Base-by-base conservation (phyloP, 2,888 invertebrate genomes). In the Brachynemurus nebulosus region DNA sequence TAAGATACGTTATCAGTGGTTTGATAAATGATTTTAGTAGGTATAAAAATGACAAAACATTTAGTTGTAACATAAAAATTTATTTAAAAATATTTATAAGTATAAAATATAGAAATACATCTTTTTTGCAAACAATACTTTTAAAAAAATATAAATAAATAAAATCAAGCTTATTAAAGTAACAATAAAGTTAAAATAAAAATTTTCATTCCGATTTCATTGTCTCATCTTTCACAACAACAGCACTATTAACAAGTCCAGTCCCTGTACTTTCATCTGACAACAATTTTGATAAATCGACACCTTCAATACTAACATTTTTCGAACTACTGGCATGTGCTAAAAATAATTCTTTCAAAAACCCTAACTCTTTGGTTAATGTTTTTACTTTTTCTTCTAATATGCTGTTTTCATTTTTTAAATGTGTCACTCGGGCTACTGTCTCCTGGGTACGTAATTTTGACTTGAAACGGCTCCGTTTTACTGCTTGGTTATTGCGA, bases 401-500 rank as follows among this genome's bases (percentile, higher is more conserved):
- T 55, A 80, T 72, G 58, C 83, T 81, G 60, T 86, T 88, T 59
- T 88, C 86, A 7, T 74, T 76, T 59, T 81, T 80, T 30, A 88
- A 60, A 58, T 80, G 76, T 55, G 73, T 80, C 0, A 88, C 86
- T 44, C 84, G 64, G 46, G 77, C 74, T 49, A 82, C 67, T 4
- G 86, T 86, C 58, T 86, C 82, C 55, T 81, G 79, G 1, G 86
- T 85, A 46, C 80, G 71, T 56, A 80, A 71, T 57, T 83, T 81
- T 11, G 82, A 78, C 64, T 86, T 86, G 44, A 76, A 82, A 50
- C 88, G 69, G 53, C 85, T 85, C 50, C 83, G 76, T 63, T 86
- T 86, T 1, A 88, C 88, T 44, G 88, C 88, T 79, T 85, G 64
- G 65, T 86, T 86, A 65, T 86, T 86, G 55, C 83, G 72, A 55